Base-by-base conservation (phyloP, 2,888 invertebrate genomes). In the Sepiola atlantica region DNA sequence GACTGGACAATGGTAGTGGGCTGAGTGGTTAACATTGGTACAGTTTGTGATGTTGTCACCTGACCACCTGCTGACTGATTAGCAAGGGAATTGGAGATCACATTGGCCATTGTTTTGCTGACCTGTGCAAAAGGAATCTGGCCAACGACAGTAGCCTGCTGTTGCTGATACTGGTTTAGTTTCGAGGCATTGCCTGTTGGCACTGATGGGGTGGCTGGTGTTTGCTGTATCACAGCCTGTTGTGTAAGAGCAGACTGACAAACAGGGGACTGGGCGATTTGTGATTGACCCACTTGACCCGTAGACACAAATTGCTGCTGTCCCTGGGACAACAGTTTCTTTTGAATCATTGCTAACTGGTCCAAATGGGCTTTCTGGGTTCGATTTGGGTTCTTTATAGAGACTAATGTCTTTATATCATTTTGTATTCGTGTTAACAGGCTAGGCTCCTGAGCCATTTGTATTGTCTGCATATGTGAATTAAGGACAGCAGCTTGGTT, bases 251-350 rank as follows among this genome's bases (percentile, higher is more conserved):
- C 61, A 14, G 94, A 35, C 91, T 95, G 95, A 61, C 93, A 93
- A 35, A 94, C 93, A 91, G 94, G 94, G 77, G 95, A 94, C 35
- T 95, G 95, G 35, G 95, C 94, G 24, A 95, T 94, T n/a, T 94
- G 95, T 54, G 95, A 94, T 92, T 95, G 95, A 90, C 95, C 95
- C 24, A 95, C 95, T 94, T 94, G 94, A 77, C 55, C 93, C 55
- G 91, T 55, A 28, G 57, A 90, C 77, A 77, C 90, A 35, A 94
- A 90, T 21, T 93, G 92, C 14, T 91, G 94, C 97, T 98, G 98
- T 20, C 98, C 98, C 24, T 98, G 98, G 0, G 98, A 98, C 95
- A 98, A 96, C 95, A 98, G 98, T 96, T 98, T 98, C 95, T 98
- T 98, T 96, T 98, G 98, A 95, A 98, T 98, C 94, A 98, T 98